A percentile compares a stretch with the other conserved stretches of the same genome.
These are phyloP conservation scores for Thereuonema tuberculata DNA, from an alignment of 1,140 invertebrate genomes.

Conservation along the genomic window DNA sequence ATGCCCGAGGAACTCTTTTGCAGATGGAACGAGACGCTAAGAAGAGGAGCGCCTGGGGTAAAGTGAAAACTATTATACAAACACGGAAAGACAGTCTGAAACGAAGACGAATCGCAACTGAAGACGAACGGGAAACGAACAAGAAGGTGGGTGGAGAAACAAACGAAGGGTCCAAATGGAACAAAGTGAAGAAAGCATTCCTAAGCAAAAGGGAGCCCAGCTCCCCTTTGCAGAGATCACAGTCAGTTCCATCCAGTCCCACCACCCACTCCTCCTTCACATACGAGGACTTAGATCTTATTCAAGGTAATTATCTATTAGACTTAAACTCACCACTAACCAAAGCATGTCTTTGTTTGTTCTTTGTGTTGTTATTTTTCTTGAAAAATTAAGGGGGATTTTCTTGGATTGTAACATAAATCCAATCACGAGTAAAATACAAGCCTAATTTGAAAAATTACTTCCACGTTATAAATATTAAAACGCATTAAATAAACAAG, in stretches of 20 bases:
- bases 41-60: slow-evolving; percentile 13
- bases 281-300: slow-evolving; percentile 30
- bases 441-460: too few relatives aligned
- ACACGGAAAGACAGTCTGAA: slow-evolving; percentile 48
- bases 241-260: slow-evolving; percentile 51
- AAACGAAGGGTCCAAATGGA: slow-evolving; percentile 43
- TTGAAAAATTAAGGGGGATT: too few relatives aligned
- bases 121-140: slow-evolving; percentile 41
- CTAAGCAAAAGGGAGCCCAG: slow-evolving; percentile 30
- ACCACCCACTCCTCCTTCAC: slow-evolving; percentile 45
- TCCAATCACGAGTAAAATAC: too few relatives aligned
- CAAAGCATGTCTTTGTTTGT: too few relatives aligned
- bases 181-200: slow-evolving; percentile 54
- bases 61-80: slow-evolving; percentile 42
- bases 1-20: not conserved
- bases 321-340: too few relatives aligned
- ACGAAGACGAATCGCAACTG: slow-evolving; percentile 37
- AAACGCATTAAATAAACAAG: too few relatives aligned
- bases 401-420: too few relatives aligned
- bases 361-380: too few relatives aligned
- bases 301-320: too few relatives aligned
- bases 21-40: not conserved
- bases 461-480: too few relatives aligned
- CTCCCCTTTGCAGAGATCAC: slow-evolving; percentile 12
- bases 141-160: not conserved